Evolutionary conservation across 2,888 invertebrate species (phyloP).

Genomic region (Netelia melanura): DNA sequence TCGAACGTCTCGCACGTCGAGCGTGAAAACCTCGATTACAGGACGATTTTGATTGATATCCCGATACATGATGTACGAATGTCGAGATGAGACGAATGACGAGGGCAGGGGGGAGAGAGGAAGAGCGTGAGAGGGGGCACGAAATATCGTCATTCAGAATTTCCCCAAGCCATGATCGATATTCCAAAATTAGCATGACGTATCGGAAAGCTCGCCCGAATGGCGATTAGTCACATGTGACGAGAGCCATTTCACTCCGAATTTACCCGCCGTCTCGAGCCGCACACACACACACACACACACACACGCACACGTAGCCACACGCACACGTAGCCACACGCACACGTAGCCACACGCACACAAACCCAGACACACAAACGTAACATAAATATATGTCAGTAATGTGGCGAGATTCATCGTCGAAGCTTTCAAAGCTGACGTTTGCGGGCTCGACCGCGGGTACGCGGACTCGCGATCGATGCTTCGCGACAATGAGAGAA

Average conservation of each 20-base stretch:
- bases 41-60: conserved; percentile 26
- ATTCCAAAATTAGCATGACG: conserved; percentile 35
- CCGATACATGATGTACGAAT: neutral
- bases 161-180: conserved; percentile 34
- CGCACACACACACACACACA: too few relatives aligned
- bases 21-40: conserved; percentile 30
- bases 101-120: too few relatives aligned
- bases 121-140: neutral
- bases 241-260: conserved; percentile 14
- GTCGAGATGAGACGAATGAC: too few relatives aligned
- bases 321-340: too few relatives aligned
- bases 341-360: too few relatives aligned
- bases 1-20: neutral
- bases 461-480: conserved; percentile 7
- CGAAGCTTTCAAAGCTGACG: neutral
- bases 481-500: conserved; percentile 11
- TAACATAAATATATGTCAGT: neutral
- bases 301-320: too few relatives aligned
- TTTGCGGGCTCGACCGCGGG: neutral
- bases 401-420: neutral
- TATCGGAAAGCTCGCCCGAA: conserved; percentile 13
- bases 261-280: neutral
- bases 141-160: neutral
- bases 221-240: conserved; percentile 37
- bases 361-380: neutral